Evolutionary conservation across 2,888 invertebrate genomes (phyloP), one percentile per base, ranked within the genome.

Genomic region (Thereva nobilitata): DNA sequence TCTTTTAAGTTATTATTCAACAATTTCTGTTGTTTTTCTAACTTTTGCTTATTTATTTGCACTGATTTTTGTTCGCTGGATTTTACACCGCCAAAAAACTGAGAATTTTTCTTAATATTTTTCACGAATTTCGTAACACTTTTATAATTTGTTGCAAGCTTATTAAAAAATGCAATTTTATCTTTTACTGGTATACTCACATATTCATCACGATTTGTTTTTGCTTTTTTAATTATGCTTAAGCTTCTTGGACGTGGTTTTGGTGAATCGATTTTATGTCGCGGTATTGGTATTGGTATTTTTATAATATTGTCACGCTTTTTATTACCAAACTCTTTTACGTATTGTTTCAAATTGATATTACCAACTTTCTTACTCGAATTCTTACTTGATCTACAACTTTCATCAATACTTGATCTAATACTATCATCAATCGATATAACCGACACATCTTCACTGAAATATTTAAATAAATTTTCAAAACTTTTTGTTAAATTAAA

Each of bases 171-270:
- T 50, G 77, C 40, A 0, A 74, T 77, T 49, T 79, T 79, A 57
- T 79, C 79, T 68, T 75, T 79, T 3, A 79, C 80, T 3, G 77
- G 77, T 7, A 79, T 69, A 53, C 77, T 74, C 0, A 70, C 74
- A 57, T 78, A 78, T 0, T 76, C 76, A 54, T 75, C 77, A 57
- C 79, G 79, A 9, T 78, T 75, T 0, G 76, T 72, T 2, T 23
- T 23, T 23, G 1, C 23, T 2, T 23, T 23, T 23, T 23, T 23
- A 23, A 23, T 23, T 2, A 23, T 1, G 23, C 23, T 23, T 23
- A 23, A 12, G 23, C 23, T 47, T 47, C 47, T 47, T 2, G 47
- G 47, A 12, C 47, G 47, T 12, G 47, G 47, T 12, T 10, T 10
- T 12, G 47, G 10, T 6, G 23, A 47, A 12, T 12, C 9, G 0